Conservation (phyloP, 2,113 vertebrate genomes). For the human region DNA sequence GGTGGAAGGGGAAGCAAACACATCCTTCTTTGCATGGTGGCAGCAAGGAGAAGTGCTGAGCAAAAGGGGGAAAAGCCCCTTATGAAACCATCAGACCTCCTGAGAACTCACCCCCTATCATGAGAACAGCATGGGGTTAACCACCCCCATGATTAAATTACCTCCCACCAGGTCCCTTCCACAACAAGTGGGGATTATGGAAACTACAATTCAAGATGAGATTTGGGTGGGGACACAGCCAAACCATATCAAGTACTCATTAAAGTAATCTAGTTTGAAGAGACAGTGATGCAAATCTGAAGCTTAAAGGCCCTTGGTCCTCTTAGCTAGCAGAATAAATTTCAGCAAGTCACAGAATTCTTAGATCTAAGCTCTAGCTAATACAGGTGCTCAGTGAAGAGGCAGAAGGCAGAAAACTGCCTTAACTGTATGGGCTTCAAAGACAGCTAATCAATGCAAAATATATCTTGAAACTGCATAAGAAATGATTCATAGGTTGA, state of each 20-base stretch:
- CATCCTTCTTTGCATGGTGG: too few species aligned
- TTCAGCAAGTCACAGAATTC: not conserved
- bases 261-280: constrained; percentile 52
- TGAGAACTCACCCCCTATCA: not conserved
- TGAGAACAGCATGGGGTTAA: too few species aligned
- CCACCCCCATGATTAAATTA: too few species aligned
- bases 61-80: too few species aligned
- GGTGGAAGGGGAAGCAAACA: too few species aligned
- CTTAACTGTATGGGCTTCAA: not conserved
- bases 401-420: constrained; percentile 36
- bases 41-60: too few species aligned
- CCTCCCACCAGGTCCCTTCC: too few species aligned
- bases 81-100: too few species aligned
- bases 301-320: not conserved
- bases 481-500: not conserved
- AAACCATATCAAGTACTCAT: not conserved
- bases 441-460: constrained; percentile 50
- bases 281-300: constrained; percentile 6
- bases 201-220: too few species aligned
- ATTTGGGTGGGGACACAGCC: too few species aligned
- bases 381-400: constrained; percentile 27
- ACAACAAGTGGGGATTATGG: too few species aligned
- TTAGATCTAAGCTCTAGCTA: constrained; percentile 21
- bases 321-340: constrained; percentile 9
- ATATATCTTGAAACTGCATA: not conserved